A percentile compares a stretch with the other conserved stretches of the same genome.
phyloP scores from a whole-genome alignment of 2,888 invertebrate species.

The Drosophila buzzatii region DNA sequence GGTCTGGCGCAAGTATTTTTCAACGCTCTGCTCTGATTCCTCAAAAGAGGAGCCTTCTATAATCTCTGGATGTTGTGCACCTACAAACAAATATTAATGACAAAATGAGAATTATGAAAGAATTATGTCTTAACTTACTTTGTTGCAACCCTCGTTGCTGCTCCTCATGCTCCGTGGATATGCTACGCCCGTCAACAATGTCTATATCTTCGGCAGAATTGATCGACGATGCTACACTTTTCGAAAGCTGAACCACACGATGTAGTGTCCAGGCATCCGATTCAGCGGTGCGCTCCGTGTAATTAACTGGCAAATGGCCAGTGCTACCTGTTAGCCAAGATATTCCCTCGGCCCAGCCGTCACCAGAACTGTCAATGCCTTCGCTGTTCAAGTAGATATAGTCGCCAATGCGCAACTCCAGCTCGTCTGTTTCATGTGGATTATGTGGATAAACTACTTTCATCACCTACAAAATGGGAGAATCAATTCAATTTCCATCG shows the following conservation, averaged over 20 bases:
- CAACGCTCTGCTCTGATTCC: constrained; percentile 83
- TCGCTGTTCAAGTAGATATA: constrained; percentile 93
- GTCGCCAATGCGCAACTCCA: constrained; percentile 94
- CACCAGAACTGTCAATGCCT: constrained; percentile 90
- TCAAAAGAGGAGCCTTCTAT: constrained; percentile 83
- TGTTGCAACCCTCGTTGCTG: constrained; percentile 77
- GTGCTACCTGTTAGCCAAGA: constrained; percentile 87
- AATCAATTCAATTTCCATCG: not conserved
- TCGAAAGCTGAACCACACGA: constrained; percentile 87
- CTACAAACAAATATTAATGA: constrained; percentile 26
- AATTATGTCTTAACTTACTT: constrained; percentile 54
- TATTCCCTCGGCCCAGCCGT: constrained; percentile 94
- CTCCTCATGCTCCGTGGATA: constrained; percentile 81
- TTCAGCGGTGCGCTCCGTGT: constrained; percentile 93
- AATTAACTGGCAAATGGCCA: constrained; percentile 93
- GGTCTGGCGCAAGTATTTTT: constrained; percentile 82
- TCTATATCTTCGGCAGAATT: constrained; percentile 84
- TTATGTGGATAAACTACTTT: constrained; percentile 92
- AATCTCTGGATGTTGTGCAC: constrained; percentile 74
- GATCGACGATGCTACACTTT: constrained; percentile 84
- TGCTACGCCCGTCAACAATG: constrained; percentile 83
- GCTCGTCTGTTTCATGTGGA: constrained; percentile 92
- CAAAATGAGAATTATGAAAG: not conserved
- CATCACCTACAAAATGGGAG: constrained; percentile 86
- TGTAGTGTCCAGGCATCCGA: constrained; percentile 97